Percentiles rank a stretch among this genome's conserved stretches.
Conservation (phyloP, 1,140 invertebrate genomes). For the Phymastichus coffea region DNA sequence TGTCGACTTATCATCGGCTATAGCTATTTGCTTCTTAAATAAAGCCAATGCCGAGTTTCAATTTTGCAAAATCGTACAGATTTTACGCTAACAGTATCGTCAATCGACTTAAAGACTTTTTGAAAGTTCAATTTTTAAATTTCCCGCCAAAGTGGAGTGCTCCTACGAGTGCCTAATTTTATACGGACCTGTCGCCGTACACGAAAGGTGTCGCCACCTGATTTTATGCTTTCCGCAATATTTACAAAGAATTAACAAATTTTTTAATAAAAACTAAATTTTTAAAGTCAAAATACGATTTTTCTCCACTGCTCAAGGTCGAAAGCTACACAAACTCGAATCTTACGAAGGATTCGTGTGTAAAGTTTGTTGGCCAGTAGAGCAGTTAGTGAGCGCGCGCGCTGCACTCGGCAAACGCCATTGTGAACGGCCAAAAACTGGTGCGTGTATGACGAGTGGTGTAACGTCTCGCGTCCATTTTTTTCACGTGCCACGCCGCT, state of each 20-base stretch:
- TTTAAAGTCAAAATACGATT: conserved; percentile 26
- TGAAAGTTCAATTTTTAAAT: no score
- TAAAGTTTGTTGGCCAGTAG: no score
- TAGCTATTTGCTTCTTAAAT: no score
- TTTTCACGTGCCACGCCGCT: conserved; percentile 66
- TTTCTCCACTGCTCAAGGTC: no score
- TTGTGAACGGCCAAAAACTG: conserved; percentile 79
- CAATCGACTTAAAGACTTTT: no score
- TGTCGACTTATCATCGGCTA: no score
- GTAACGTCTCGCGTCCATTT: conserved; percentile 67
- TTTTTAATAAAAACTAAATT: background rate
- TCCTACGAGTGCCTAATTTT: background rate
- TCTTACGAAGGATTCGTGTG: no score
- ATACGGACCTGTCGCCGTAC: conserved; percentile 21
- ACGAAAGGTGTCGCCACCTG: conserved; percentile 33
- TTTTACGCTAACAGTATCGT: no score
- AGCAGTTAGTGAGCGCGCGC: no score
- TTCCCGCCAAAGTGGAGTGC: conserved; percentile 3
- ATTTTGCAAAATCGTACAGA: no score
- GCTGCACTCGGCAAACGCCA: conserved; percentile 71
- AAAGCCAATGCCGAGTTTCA: no score
- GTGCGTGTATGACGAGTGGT: conserved; percentile 64
- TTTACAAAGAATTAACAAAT: background rate
- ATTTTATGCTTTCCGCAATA: conserved; percentile 4
- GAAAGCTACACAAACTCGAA: no score